Evolutionary conservation across 2,113 vertebrate species (phyloP), one percentile per base, ranked within the genome.

Genomic region (Megatriorchis doriae): DNA sequence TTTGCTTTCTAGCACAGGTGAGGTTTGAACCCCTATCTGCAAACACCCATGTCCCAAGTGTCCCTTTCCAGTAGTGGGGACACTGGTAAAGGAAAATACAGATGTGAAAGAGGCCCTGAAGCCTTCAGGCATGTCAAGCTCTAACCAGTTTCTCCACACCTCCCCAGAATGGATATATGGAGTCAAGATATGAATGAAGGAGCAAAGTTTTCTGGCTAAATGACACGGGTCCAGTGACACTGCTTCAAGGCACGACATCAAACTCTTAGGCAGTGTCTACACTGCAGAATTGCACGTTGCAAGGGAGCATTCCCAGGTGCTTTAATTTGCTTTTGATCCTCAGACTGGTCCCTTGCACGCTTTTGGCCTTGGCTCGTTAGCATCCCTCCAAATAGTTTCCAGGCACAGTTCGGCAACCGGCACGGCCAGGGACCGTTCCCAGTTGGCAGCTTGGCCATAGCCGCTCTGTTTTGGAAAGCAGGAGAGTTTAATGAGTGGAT

Each of bases 401-500:
- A 94, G 87, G 78, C 78, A 48, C 78, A 7, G 5, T 61, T 67
- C 3, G 7, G 81, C 70, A 77, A 27, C 53, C 1, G 1, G 73
- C 40, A 45, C 2, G 0, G 92, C 84, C 77, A 61, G 87, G 52
- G 84, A 75, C 81, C 66, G 17, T 95, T 96, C 94, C 93, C 92
- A 88, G 74, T 25, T 96, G 96, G 96, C 87, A 92, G 90, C 59
- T 73, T 86, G 93, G 85, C 85, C 85, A 68, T 43, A 96, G 85
- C 74, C 2, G 6, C 93, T 88, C 70, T 93, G 87, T 94, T 97
- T 96, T 96, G 94, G 92, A 97, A 96, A 95, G 70, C 13, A 0
- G 66, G 74, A 95, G 81, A 77, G 31, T 75, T 87, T 94, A 96
- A 94, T 95, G 92, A 97, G 92, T 88, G 92, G 90, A 93, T 95